Conservation (phyloP, 2,888 invertebrate species). For the Hanleya hanleyi region DNA sequence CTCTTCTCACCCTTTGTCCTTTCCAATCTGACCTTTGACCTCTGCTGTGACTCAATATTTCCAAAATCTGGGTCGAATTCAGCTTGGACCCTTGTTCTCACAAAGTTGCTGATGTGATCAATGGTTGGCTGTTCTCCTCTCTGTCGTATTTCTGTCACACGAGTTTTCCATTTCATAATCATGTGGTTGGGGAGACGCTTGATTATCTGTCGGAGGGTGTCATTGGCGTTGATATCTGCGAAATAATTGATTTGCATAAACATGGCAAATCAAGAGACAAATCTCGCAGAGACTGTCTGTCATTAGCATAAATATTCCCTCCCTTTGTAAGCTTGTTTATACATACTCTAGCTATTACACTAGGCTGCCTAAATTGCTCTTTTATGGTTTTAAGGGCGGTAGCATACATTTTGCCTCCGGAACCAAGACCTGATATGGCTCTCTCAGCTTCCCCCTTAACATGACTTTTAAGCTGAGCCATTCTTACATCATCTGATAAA, state of each 20-base stretch:
- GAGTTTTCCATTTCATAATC: slow-evolving; percentile 14
- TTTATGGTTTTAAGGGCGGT: slow-evolving; percentile 18
- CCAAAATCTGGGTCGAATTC: slow-evolving; percentile 26
- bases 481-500: slow-evolving; percentile 19
- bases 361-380: slow-evolving; percentile 15
- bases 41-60: not conserved
- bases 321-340: slow-evolving; percentile 19
- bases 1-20: not conserved
- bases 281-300: slow-evolving; percentile 6
- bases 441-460: slow-evolving; percentile 5
- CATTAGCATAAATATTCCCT: not conserved
- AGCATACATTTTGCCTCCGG: slow-evolving; percentile 14
- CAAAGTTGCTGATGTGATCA: slow-evolving; percentile 10
- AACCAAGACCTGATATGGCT: slow-evolving; percentile 4
- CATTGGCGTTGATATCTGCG: not conserved
- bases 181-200: slow-evolving; percentile 14
- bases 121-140: slow-evolving; percentile 11
- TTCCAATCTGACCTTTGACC: no score
- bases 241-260: slow-evolving; percentile 1
- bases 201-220: slow-evolving; percentile 15
- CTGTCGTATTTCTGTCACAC: slow-evolving; percentile 12
- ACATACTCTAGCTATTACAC: slow-evolving; percentile 11
- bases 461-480: slow-evolving; percentile 14
- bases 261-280: slow-evolving; percentile 10
- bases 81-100: slow-evolving; percentile 7